These are phyloP conservation scores for Oryzias celebensis DNA, from an alignment of 2,113 vertebrate genomes.

Conservation along the genomic window DNA sequence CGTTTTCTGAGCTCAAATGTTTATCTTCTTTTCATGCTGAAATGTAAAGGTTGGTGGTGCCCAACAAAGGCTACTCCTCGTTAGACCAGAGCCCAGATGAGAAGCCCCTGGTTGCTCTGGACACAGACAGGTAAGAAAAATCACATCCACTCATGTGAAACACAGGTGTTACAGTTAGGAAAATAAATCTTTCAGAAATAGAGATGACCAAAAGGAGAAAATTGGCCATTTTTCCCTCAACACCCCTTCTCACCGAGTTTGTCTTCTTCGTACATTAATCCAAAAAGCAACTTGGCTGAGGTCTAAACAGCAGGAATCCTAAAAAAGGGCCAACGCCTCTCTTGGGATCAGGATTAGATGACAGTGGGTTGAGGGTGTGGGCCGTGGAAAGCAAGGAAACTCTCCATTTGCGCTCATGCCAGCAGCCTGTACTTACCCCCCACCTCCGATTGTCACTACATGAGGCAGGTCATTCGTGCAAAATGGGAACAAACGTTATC, in stretches of 20 bases:
- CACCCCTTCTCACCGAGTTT: slow-evolving; percentile 8
- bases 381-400: slow-evolving; percentile 48
- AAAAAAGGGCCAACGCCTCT: slow-evolving; percentile 58
- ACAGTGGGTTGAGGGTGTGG: slow-evolving; percentile 61
- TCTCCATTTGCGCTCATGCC: slow-evolving; percentile 4
- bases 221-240: slow-evolving; percentile 1
- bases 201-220: not conserved
- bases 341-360: slow-evolving; percentile 56
- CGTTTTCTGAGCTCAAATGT: not conserved
- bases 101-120: slow-evolving; percentile 95
- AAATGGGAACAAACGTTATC: slow-evolving; percentile 43
- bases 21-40: slow-evolving; percentile 1
- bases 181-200: not conserved
- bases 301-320: slow-evolving; percentile 49
- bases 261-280: slow-evolving; percentile 37
- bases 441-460: slow-evolving; percentile 2
- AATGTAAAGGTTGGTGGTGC: slow-evolving; percentile 90
- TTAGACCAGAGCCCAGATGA: slow-evolving; percentile 98
- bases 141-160: not conserved
- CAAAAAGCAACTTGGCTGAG: slow-evolving; percentile 45
- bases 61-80: slow-evolving; percentile 97
- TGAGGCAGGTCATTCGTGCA: slow-evolving; percentile 16
- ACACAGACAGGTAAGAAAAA: slow-evolving; percentile 92
- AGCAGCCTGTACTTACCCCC: slow-evolving; percentile 39
- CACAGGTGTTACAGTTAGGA: not conserved